A percentile compares a stretch with the other conserved stretches of the same genome.
Conservation (phyloP, 2,888 invertebrate genomes). For the Leucozona laternaria region DNA sequence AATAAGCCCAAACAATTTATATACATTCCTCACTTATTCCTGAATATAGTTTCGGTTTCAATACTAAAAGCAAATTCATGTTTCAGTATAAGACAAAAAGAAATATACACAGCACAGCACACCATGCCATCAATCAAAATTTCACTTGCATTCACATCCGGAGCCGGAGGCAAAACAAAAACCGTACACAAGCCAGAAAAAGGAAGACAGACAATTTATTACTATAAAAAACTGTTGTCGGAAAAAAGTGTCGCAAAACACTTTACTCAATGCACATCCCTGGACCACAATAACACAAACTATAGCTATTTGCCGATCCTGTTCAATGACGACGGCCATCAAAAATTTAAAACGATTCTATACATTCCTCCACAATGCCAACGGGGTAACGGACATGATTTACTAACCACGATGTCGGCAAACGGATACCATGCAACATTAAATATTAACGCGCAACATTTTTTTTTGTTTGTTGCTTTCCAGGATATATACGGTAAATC, state of each 20-base stretch:
- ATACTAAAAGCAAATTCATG: slow-evolving; percentile 53
- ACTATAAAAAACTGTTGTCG: neutral
- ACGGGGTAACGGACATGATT: slow-evolving; percentile 73
- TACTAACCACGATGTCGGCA: slow-evolving; percentile 73
- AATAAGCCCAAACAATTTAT: neutral
- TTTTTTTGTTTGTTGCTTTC: neutral
- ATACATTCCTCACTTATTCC: neutral
- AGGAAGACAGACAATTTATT: neutral
- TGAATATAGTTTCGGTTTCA: slow-evolving; percentile 38
- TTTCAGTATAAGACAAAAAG: slow-evolving; percentile 4
- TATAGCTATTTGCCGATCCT: slow-evolving; percentile 52
- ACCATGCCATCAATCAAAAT: slow-evolving; percentile 57
- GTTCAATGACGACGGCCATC: slow-evolving; percentile 65
- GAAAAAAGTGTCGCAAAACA: slow-evolving; percentile 55
- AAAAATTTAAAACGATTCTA: slow-evolving; percentile 59
- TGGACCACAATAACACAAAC: slow-evolving; percentile 49
- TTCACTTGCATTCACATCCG: slow-evolving; percentile 40
- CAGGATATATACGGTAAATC: slow-evolving; percentile 32
- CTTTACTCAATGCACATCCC: slow-evolving; percentile 37
- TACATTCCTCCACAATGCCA: neutral
- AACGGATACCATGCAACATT: slow-evolving; percentile 66
- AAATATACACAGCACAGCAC: slow-evolving; percentile 19
- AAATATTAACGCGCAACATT: slow-evolving; percentile 70
- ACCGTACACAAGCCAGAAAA: neutral
- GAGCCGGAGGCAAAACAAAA: neutral